These are phyloP conservation scores for Salticus scenicus DNA, from an alignment of 2,888 invertebrate species.

Conservation along the genomic window DNA sequence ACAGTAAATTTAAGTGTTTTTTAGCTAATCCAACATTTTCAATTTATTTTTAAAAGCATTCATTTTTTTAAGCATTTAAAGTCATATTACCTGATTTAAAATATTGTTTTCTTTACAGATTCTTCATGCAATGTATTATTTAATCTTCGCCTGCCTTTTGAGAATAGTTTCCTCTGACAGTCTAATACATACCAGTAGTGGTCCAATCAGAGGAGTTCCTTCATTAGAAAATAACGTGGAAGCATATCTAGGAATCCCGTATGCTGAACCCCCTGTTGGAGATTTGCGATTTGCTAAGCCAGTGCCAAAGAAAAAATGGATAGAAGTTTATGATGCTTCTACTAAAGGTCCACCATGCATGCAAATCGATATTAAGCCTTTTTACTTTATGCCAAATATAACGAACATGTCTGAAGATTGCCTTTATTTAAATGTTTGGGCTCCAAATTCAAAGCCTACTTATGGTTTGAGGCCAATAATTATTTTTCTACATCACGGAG, in stretches of 20 bases:
- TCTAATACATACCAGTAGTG: conserved; percentile 41
- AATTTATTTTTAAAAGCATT: too few species aligned
- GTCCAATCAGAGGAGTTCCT: conserved; percentile 37
- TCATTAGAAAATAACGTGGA: not conserved
- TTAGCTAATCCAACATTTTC: too few species aligned
- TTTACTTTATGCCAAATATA: conserved; percentile 4
- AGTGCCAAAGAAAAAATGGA: conserved; percentile 26
- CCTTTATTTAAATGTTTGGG: conserved; percentile 67
- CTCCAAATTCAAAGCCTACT: conserved; percentile 9
- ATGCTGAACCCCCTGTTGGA: conserved; percentile 76
- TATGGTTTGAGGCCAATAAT: conserved; percentile 23
- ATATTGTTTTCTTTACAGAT: too few species aligned
- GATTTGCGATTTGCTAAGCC: conserved; percentile 71
- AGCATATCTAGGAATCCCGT: conserved; percentile 76
- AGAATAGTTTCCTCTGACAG: not conserved
- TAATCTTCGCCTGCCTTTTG: not conserved
- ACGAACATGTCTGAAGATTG: conserved; percentile 61
- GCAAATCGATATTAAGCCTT: not conserved
- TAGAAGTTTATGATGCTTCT: conserved; percentile 13
- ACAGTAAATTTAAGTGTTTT: too few species aligned
- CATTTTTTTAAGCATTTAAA: too few species aligned
- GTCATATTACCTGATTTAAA: too few species aligned
- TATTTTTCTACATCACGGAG: conserved; percentile 53
- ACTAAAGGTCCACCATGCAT: conserved; percentile 17
- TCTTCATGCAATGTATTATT: not conserved